A percentile compares a stretch with the other conserved stretches of the same genome.
These are phyloP conservation scores for Semnornis frantzii DNA, from an alignment of 2,113 vertebrate genomes.

Conservation along the genomic window DNA sequence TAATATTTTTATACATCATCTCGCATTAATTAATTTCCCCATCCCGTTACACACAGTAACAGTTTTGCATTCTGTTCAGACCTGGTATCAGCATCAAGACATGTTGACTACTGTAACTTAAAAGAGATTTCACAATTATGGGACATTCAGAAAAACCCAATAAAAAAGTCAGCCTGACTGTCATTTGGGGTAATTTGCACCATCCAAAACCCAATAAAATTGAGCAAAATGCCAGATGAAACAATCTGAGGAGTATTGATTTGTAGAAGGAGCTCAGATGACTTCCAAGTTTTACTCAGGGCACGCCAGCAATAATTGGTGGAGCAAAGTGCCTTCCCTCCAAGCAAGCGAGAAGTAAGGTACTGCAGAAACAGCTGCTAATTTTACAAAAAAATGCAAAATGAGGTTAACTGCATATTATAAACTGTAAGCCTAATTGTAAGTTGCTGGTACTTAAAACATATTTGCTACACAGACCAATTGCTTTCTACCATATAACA, in stretches of 20 bases:
- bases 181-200: not conserved
- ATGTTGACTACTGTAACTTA: not conserved
- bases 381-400: slow-evolving; percentile 41
- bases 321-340: not conserved
- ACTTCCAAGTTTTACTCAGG: not conserved
- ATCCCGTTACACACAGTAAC: too few species aligned
- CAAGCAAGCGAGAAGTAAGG: not conserved
- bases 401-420: slow-evolving; percentile 25
- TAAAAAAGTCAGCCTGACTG: not conserved
- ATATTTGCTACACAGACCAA: not conserved
- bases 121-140: not conserved
- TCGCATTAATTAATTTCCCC: too few species aligned
- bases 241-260: not conserved
- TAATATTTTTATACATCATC: too few species aligned
- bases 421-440: slow-evolving; percentile 8
- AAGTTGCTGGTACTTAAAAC: slow-evolving; percentile 16
- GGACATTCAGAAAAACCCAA: not conserved
- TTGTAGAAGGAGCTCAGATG: not conserved
- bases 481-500: slow-evolving; percentile 21
- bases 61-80: not conserved
- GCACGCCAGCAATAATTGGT: not conserved
- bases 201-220: not conserved
- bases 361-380: slow-evolving; percentile 2
- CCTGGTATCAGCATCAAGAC: not conserved
- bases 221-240: not conserved